A percentile compares a stretch with the other conserved stretches of the same genome.
Evolutionary conservation across 2,797 vertebrate species (phyloP).

Genomic region (Sternarchorhynchus goeldii): DNA sequence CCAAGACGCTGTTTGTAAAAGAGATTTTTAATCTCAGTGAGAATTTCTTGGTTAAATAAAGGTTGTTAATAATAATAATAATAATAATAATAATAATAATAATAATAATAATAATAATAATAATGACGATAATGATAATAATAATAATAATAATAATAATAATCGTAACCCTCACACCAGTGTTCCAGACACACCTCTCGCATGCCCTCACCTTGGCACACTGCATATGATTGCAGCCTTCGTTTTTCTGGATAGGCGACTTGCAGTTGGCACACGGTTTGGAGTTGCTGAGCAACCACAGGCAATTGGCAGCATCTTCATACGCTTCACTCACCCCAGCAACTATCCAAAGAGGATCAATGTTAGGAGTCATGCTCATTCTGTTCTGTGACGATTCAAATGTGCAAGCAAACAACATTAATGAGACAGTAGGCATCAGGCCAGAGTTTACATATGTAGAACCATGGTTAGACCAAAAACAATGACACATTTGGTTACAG

Average conservation of each 20-base stretch:
- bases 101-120: not conserved
- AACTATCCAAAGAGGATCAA: slow-evolving; percentile 73
- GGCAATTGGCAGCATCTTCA: slow-evolving; percentile 96
- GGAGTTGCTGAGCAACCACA: slow-evolving; percentile 95
- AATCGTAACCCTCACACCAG: not conserved
- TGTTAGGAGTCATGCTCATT: not conserved
- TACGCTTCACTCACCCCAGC: slow-evolving; percentile 95
- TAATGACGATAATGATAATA: not conserved
- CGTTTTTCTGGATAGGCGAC: slow-evolving; percentile 98
- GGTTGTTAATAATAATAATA: too few species aligned
- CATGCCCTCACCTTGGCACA: slow-evolving; percentile 84
- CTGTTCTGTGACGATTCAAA: not conserved
- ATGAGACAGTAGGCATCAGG: not conserved
- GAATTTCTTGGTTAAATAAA: too few species aligned
- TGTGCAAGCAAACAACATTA: not conserved
- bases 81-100: too few species aligned
- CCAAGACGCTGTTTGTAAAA: too few species aligned
- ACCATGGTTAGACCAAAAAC: slow-evolving; percentile 26
- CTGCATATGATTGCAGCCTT: slow-evolving; percentile 99
- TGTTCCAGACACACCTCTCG: not conserved
- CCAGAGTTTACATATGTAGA: not conserved
- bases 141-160: not conserved
- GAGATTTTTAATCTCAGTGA: too few species aligned
- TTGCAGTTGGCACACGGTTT: slow-evolving; percentile 98
- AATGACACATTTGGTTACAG: not conserved